Evolutionary conservation across 2,888 invertebrate species (phyloP).

Genomic region (Philereme transversata): DNA sequence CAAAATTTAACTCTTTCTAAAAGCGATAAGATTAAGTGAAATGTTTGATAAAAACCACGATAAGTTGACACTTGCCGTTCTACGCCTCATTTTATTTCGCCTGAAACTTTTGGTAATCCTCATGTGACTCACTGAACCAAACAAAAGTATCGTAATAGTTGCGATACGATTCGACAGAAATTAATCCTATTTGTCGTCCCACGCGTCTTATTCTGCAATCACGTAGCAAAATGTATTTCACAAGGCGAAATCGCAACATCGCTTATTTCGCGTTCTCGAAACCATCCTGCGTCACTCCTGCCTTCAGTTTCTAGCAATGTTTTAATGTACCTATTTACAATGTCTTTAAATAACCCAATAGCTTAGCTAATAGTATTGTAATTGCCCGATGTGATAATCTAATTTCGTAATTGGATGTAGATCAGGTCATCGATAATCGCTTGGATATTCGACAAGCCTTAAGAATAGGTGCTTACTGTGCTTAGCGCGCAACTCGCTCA

Average conservation of each 20-base stretch:
- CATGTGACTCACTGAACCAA: conserved; percentile 1
- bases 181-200: conserved; percentile 79
- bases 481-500: conserved; percentile 18
- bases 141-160: conserved; percentile 48
- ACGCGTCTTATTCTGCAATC: conserved; percentile 75
- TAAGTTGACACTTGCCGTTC: conserved; percentile 18
- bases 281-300: conserved; percentile 78
- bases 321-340: conserved; percentile 26
- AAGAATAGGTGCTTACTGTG: conserved; percentile 1
- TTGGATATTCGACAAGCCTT: conserved; percentile 15
- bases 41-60: conserved; percentile 45
- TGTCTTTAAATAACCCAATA: conserved; percentile 25
- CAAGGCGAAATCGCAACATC: conserved; percentile 80
- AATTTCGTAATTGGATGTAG: conserved; percentile 26
- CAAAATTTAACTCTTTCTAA: conserved; percentile 58
- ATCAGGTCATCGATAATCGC: conserved; percentile 22
- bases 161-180: conserved; percentile 58
- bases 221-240: conserved; percentile 73
- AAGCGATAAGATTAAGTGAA: conserved; percentile 73
- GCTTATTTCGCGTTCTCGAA: conserved; percentile 82
- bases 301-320: conserved; percentile 37
- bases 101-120: conserved; percentile 1
- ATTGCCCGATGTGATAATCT: conserved; percentile 17
- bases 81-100: not conserved
- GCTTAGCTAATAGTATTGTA: conserved; percentile 26